Conservation (phyloP, 2,113 vertebrate genomes). For the Cathartes aura region DNA sequence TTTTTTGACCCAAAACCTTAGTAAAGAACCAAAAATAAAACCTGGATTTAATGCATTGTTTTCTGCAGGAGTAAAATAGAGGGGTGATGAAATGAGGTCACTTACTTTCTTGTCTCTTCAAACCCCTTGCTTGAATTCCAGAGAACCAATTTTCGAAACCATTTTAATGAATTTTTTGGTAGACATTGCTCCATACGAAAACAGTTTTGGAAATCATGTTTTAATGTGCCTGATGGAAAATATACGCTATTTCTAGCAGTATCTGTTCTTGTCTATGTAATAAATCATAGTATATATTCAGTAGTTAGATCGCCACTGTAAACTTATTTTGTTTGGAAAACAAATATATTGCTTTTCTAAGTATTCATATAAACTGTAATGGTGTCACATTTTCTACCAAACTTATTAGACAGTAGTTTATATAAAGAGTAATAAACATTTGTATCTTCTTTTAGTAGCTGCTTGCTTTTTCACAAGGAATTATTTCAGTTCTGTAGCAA, state of each 20-base stretch:
- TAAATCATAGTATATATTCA: neutral
- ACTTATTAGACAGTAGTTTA: neutral
- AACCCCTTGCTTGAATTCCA: neutral
- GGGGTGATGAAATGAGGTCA: neutral
- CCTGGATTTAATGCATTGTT: neutral
- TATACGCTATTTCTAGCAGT: neutral
- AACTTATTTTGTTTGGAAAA: neutral
- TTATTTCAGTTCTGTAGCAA: neutral
- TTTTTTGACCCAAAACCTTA: neutral
- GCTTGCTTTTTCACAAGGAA: neutral
- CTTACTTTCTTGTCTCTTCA: neutral
- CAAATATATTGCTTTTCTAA: neutral
- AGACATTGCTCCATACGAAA: neutral
- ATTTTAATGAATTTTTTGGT: neutral
- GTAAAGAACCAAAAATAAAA: neutral
- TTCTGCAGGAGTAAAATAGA: neutral
- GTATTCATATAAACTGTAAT: neutral
- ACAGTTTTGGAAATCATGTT: neutral
- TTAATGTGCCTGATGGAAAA: neutral
- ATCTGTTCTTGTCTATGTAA: neutral
- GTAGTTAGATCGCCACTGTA: neutral
- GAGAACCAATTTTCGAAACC: neutral
- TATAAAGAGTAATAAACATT: neutral
- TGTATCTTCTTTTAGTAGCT: neutral
- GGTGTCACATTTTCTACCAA: neutral